Evolutionary conservation across 2,113 vertebrate genomes (phyloP).

Genomic region (Geococcyx californianus): DNA sequence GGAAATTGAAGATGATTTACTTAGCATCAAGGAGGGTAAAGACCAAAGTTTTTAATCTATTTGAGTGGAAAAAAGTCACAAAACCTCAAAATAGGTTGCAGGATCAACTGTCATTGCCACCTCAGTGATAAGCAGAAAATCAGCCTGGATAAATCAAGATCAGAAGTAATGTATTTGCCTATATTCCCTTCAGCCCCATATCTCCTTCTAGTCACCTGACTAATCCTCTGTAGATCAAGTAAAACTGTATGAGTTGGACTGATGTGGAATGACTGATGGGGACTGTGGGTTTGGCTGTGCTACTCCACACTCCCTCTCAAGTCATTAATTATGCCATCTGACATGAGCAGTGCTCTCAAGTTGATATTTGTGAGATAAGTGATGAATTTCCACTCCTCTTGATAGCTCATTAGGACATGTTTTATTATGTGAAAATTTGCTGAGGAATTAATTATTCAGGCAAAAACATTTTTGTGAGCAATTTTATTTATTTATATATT

Average conservation of each 20-base stretch:
- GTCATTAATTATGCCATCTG: conserved; percentile 20
- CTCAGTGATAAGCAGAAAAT: neutral
- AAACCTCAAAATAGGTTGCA: neutral
- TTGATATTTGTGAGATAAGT: conserved; percentile 39
- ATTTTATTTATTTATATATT: neutral
- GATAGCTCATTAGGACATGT: conserved; percentile 68
- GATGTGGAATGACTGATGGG: conserved; percentile 52
- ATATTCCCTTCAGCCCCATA: conserved; percentile 39
- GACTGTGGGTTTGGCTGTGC: neutral
- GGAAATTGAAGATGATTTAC: neutral
- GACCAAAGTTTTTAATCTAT: neutral
- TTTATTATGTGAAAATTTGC: conserved; percentile 57
- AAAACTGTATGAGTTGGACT: neutral
- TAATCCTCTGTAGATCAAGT: conserved; percentile 32
- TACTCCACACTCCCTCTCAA: neutral
- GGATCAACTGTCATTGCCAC: neutral
- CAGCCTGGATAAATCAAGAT: conserved; percentile 25
- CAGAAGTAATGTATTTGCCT: neutral
- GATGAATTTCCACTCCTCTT: conserved; percentile 49
- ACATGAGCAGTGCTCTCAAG: conserved; percentile 43
- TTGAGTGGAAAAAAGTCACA: neutral
- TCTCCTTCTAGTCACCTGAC: neutral
- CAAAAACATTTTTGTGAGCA: conserved; percentile 15
- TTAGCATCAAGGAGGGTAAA: neutral
- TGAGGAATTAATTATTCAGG: conserved; percentile 66